Base-by-base conservation (phyloP, 2,113 vertebrate genomes). In the Paracyprichromis sp. region DNA sequence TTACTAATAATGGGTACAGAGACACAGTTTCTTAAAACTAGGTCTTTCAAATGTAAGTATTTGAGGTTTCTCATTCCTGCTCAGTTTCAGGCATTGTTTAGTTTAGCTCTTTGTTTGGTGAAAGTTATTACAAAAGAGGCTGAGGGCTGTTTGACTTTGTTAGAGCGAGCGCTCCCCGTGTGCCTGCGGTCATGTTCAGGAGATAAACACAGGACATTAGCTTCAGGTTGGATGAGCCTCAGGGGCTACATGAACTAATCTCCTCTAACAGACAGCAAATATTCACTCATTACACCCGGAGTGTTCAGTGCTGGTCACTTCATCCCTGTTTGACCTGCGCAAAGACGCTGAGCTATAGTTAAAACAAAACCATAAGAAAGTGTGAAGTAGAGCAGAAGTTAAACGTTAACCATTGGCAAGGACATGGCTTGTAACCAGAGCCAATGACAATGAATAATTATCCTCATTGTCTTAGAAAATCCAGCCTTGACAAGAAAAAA, bases 151-250 rank as follows among this genome's bases (percentile, higher is more conserved):
- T 31, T n/a, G 53, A 54, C 53, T 47, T 3, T 57, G 69, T 76
- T 21, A 45, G 26, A 16, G 47, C 1, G 61, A 36, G 88, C 11
- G 8, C 80, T 52, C 19, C 5, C 24, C 1, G 16, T 26, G 57
- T 21, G 86, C 86, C 85, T 54, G 59, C 6, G 45, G 86, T 87
- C 86, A 40, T 86, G 86, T 90, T 86, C 66, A 14, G 80, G 80
- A 92, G 89, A 93, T 90, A 91, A 93, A 92, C 71, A 89, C 76
- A 83, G 88, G 88, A 91, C 92, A 90, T 92, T 89, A 91, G 89
- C 90, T 85, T 4, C 66, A 26, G 91, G 91, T 83, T 85, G 86
- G 47, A 92, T 61, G 92, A 92, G 91, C 90, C 91, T 92, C 92
- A 2, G 82, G 88, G 86, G 87, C 90, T 16, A 54, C 91, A 86